Percentiles rank a stretch among this genome's conserved stretches.
phyloP scores from a whole-genome alignment of 2,797 vertebrate species.

The Telmatherina bonti region DNA sequence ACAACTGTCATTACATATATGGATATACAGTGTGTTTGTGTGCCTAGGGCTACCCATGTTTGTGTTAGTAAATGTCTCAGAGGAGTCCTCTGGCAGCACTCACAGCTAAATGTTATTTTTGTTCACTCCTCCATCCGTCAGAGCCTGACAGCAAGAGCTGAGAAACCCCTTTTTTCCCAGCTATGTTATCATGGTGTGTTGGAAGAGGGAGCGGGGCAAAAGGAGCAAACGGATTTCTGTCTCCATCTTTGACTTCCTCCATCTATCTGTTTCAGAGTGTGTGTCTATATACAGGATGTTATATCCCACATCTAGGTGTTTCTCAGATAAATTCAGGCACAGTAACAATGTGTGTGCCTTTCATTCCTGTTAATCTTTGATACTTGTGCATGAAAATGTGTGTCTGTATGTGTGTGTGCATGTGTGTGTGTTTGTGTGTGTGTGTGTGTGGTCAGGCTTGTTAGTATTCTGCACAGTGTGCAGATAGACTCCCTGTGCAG shows the following conservation, averaged over 20 bases:
- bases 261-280: slow-evolving; percentile 10
- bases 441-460: slow-evolving; percentile 50
- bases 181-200: slow-evolving; percentile 33
- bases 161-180: slow-evolving; percentile 46
- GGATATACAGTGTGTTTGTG: background rate
- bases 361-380: background rate
- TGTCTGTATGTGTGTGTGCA: slow-evolving; percentile 23
- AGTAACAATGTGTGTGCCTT: background rate
- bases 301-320: background rate
- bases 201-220: slow-evolving; percentile 9
- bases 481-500: slow-evolving; percentile 52
- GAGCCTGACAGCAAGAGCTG: slow-evolving; percentile 37
- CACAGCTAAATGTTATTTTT: slow-evolving; percentile 43
- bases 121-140: slow-evolving; percentile 50
- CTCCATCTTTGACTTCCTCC: slow-evolving; percentile 45
- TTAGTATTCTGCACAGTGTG: slow-evolving; percentile 72
- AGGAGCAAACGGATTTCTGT: slow-evolving; percentile 25
- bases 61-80: slow-evolving; percentile 23
- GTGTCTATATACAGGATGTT: background rate
- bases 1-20: slow-evolving; percentile 14
- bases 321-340: background rate
- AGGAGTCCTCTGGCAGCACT: slow-evolving; percentile 40
- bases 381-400: slow-evolving; percentile 12
- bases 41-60: background rate
- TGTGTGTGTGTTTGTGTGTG: background rate